Evolutionary conservation across 2,797 vertebrate species (phyloP).

Genomic region (Serranus cabrilla): DNA sequence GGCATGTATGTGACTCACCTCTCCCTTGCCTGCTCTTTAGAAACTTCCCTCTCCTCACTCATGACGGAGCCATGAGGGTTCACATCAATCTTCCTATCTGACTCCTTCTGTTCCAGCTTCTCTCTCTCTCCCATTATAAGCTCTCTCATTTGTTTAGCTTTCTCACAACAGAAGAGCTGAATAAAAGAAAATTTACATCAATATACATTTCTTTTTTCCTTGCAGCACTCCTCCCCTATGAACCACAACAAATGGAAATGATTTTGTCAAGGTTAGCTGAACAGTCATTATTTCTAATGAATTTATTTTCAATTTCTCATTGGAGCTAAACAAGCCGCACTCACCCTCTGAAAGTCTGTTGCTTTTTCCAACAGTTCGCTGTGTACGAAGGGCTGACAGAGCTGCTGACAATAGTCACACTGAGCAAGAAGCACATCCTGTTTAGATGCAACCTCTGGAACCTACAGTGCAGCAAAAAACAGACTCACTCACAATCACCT

Average conservation of each 20-base stretch:
- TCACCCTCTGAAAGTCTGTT: conserved; percentile 54
- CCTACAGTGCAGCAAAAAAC: conserved; percentile 54
- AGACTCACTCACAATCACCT: conserved; percentile 64
- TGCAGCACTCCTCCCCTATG: background rate
- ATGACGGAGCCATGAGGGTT: conserved; percentile 35
- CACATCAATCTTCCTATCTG: conserved; percentile 55
- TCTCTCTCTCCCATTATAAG: conserved; percentile 47
- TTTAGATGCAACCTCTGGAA: conserved; percentile 62
- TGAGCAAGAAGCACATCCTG: conserved; percentile 43
- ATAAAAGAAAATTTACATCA: conserved; percentile 38
- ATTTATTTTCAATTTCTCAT: conserved; percentile 46
- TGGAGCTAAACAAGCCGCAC: conserved; percentile 40
- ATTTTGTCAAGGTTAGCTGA: conserved; percentile 42
- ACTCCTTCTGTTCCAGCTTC: conserved; percentile 39
- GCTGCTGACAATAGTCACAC: conserved; percentile 70
- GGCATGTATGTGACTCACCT: conserved; percentile 47
- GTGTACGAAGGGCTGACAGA: conserved; percentile 58
- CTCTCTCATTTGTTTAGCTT: conserved; percentile 53
- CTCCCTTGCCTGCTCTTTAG: conserved; percentile 17
- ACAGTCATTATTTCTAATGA: conserved; percentile 39
- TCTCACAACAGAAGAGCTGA: conserved; percentile 57
- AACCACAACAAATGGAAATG: conserved; percentile 35
- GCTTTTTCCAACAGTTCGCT: conserved; percentile 48
- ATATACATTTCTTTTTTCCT: background rate
- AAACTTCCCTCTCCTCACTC: conserved; percentile 44